These are phyloP conservation scores for Coptodon rendalli DNA, from an alignment of 2,113 vertebrate species.

Conservation along the genomic window DNA sequence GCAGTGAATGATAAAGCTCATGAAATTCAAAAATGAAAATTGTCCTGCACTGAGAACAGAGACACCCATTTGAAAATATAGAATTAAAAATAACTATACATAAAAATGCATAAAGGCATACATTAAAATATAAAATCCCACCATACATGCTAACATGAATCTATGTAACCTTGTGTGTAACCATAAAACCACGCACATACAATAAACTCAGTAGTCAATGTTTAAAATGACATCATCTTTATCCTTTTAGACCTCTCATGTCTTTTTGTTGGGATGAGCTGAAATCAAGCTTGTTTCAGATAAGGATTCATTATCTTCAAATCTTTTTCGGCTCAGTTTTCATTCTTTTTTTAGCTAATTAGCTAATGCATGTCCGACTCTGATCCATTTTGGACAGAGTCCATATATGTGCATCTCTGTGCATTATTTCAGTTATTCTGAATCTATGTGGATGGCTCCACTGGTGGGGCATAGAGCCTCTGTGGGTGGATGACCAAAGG, in stretches of 20 bases:
- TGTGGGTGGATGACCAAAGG: rapidly evolving
- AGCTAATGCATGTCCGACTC: not conserved
- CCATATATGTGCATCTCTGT: not conserved
- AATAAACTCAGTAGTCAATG: not conserved
- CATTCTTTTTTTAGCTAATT: not conserved
- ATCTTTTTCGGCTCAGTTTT: not conserved
- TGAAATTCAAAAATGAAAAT: not conserved
- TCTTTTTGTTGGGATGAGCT: not conserved
- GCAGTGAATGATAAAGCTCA: not conserved
- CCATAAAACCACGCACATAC: not conserved
- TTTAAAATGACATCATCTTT: not conserved
- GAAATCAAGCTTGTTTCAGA: not conserved
- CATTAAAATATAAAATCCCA: not conserved
- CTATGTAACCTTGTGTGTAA: not conserved
- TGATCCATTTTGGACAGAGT: not conserved
- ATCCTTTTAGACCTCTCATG: not conserved
- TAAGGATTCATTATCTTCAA: not conserved
- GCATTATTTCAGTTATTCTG: not conserved
- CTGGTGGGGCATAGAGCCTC: rapidly evolving
- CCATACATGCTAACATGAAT: not conserved
- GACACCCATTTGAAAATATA: not conserved
- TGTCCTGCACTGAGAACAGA: not conserved
- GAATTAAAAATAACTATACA: not conserved
- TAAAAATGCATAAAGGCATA: not conserved
- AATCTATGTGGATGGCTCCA: not conserved